phyloP scores from a whole-genome alignment of 2,888 invertebrate species.

The Omphaloscelis lunosa region DNA sequence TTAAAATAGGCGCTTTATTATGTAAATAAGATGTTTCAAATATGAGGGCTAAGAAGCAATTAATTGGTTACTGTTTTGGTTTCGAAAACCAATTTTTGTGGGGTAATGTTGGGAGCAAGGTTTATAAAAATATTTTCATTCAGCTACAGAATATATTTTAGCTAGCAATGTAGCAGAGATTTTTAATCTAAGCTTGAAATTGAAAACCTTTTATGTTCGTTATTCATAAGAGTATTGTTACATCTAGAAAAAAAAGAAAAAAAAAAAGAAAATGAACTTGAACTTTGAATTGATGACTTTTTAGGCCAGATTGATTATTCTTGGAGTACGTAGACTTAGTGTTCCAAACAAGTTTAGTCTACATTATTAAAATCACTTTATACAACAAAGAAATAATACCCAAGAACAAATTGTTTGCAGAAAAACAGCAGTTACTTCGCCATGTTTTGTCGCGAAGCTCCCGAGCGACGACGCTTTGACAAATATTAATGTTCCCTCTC shows the following conservation, averaged over 20 bases:
- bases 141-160: conserved; percentile 7
- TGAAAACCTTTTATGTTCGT: conserved; percentile 15
- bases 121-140: conserved; percentile 25
- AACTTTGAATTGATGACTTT: not conserved
- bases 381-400: conserved; percentile 26
- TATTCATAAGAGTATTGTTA: conserved; percentile 2
- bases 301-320: not conserved
- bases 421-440: conserved; percentile 68
- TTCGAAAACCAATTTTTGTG: conserved; percentile 15
- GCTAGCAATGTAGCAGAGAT: conserved; percentile 11
- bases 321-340: not conserved
- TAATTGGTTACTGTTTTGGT: conserved; percentile 45
- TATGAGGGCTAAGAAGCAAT: conserved; percentile 39
- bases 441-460: conserved; percentile 68
- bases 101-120: not conserved
- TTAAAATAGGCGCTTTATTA: conserved; percentile 54
- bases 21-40: conserved; percentile 56
- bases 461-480: conserved; percentile 75
- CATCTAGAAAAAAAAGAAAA: too few species aligned
- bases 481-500: conserved; percentile 76
- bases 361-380: conserved; percentile 18
- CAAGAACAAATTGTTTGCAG: conserved; percentile 50
- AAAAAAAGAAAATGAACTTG: too few species aligned
- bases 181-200: conserved; percentile 38
- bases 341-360: not conserved